Conservation (phyloP, 2,113 vertebrate species). For the Macaca mulatta region DNA sequence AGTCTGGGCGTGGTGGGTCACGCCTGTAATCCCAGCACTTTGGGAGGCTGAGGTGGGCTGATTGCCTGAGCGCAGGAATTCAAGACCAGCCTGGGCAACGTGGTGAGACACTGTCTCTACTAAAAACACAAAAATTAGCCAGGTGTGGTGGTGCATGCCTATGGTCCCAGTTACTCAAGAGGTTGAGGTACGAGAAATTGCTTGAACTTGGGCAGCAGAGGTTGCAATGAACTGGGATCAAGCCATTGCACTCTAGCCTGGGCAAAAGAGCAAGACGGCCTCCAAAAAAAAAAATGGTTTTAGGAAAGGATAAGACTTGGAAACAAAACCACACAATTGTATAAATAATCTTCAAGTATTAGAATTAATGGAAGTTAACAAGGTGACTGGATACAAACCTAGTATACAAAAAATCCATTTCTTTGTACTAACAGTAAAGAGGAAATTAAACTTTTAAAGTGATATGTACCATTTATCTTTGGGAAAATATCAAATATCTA, state of each 20-base stretch:
- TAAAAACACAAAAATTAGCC: neutral
- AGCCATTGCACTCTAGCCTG: neutral
- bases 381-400: neutral
- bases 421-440: neutral
- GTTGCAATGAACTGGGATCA: neutral
- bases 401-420: constrained; percentile 9
- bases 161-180: neutral
- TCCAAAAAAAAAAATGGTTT: neutral
- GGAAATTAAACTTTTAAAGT: constrained; percentile 28
- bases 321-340: neutral
- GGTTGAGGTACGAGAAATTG: neutral
- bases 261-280: neutral
- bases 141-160: neutral
- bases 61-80: neutral
- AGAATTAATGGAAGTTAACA: neutral
- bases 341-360: neutral
- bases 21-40: neutral
- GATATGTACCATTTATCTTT: neutral
- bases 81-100: neutral
- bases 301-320: neutral
- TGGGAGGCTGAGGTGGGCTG: neutral
- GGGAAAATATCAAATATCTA: neutral
- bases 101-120: neutral
- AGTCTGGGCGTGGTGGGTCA: neutral
- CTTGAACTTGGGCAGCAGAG: neutral